Evolutionary conservation across 2,888 invertebrate species (phyloP).

Genomic region (Nomada ruficornis): DNA sequence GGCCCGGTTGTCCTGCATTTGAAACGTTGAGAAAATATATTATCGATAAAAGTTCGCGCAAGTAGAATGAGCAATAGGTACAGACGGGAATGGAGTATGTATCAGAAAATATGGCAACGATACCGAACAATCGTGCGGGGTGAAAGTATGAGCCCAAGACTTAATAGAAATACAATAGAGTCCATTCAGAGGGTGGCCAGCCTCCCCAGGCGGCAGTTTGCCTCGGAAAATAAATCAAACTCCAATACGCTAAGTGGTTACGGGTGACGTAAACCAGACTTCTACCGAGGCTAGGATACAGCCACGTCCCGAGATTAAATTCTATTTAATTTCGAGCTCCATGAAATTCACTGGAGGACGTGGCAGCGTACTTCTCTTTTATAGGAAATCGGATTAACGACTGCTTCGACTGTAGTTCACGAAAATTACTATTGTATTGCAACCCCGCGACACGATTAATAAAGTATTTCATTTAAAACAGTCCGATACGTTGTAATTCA

Average conservation of each 20-base stretch:
- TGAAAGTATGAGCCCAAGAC: constrained; percentile 66
- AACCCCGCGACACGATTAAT: not conserved
- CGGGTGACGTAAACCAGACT: constrained; percentile 83
- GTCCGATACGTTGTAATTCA: too few relatives aligned
- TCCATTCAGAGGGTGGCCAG: constrained; percentile 74
- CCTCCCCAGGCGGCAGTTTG: constrained; percentile 81
- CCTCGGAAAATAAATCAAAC: constrained; percentile 83
- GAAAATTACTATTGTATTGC: constrained; percentile 25
- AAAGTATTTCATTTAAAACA: not conserved
- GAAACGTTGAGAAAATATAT: constrained; percentile 15
- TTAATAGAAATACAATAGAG: constrained; percentile 83
- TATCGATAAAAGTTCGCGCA: constrained; percentile 13
- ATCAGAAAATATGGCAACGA: constrained; percentile 49
- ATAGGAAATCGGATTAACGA: constrained; percentile 63
- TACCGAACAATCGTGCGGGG: constrained; percentile 58
- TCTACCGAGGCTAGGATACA: constrained; percentile 51
- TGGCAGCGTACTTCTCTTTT: constrained; percentile 43
- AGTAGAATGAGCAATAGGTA: constrained; percentile 33
- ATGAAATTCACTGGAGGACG: constrained; percentile 63
- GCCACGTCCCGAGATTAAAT: constrained; percentile 78
- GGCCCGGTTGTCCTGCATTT: not conserved
- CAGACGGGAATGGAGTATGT: constrained; percentile 9
- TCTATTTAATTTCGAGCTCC: constrained; percentile 80
- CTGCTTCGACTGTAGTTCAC: constrained; percentile 22
- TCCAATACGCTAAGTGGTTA: constrained; percentile 84